phyloP scores from a whole-genome alignment of 1,140 invertebrate species.

The Dendroctonus valens region DNA sequence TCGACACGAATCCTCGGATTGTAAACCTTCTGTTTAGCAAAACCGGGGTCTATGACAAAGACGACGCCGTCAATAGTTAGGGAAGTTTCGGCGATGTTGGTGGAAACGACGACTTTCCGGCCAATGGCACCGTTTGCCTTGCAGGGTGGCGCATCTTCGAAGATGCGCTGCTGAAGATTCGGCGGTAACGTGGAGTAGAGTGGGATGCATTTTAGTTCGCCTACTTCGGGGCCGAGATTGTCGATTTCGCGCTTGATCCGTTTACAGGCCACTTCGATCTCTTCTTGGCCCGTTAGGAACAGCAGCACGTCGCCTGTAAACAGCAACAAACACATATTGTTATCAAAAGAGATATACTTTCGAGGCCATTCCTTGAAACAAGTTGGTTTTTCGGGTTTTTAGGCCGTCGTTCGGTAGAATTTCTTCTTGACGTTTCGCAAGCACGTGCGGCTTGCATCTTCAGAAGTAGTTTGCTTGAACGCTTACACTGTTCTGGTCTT shows the following conservation, averaged over 20 bases:
- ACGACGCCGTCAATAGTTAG: constrained; percentile 99
- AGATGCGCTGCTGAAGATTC: constrained; percentile 96
- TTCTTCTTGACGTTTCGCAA: too few relatives aligned
- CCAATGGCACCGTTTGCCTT: constrained; percentile 94
- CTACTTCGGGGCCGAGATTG: constrained; percentile 93
- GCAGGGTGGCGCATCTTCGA: constrained; percentile 91
- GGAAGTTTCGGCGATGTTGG: constrained; percentile 99
- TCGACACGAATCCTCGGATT: constrained; percentile 97
- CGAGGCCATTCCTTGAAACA: too few relatives aligned
- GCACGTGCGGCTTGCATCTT: too few relatives aligned
- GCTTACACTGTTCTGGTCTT: too few relatives aligned
- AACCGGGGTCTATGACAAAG: constrained; percentile 99
- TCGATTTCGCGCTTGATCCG: constrained; percentile 96
- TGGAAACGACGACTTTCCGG: constrained; percentile 95
- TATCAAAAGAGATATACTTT: too few relatives aligned
- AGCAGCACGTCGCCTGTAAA: constrained; percentile 52
- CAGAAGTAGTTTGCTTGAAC: too few relatives aligned
- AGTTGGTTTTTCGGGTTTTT: too few relatives aligned
- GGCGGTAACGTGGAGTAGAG: constrained; percentile 98
- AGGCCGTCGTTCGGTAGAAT: too few relatives aligned
- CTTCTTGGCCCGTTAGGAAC: constrained; percentile 93
- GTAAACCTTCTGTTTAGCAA: constrained; percentile 99
- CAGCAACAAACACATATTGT: neutral
- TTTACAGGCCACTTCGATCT: constrained; percentile 99
- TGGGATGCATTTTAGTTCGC: constrained; percentile 97